phyloP scores from a whole-genome alignment of 2,888 invertebrate genomes.

The Cyrtodaria siliqua region DNA sequence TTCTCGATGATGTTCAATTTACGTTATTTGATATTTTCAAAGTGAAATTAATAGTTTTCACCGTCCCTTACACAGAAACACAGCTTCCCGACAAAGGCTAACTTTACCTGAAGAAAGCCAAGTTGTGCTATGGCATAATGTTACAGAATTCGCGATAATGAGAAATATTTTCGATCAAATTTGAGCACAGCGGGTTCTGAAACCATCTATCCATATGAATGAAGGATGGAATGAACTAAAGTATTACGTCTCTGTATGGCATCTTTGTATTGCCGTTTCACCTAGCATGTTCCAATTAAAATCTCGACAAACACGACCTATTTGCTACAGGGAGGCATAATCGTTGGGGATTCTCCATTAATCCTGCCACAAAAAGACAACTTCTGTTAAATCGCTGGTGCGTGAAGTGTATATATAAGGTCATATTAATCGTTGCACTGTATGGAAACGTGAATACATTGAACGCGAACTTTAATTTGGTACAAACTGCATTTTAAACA shows the following conservation, averaged over 20 bases:
- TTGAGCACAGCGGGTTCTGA: slow-evolving; percentile 15
- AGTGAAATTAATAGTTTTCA: slow-evolving; percentile 1
- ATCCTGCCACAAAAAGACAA: slow-evolving; percentile 22
- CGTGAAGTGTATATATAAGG: slow-evolving; percentile 28
- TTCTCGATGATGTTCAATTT: too few species aligned
- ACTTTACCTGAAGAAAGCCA: not conserved
- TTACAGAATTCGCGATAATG: slow-evolving; percentile 30
- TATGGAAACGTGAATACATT: slow-evolving; percentile 11
- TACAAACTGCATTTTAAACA: slow-evolving; percentile 44
- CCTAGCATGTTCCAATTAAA: slow-evolving; percentile 63
- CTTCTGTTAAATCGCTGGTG: slow-evolving; percentile 42
- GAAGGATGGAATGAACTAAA: slow-evolving; percentile 2
- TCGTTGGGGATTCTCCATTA: not conserved
- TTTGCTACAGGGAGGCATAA: slow-evolving; percentile 35
- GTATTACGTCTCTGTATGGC: not conserved
- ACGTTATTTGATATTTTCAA: not conserved
- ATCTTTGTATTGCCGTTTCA: slow-evolving; percentile 35
- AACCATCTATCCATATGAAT: slow-evolving; percentile 14
- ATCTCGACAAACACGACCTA: slow-evolving; percentile 48
- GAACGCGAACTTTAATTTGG: slow-evolving; percentile 29
- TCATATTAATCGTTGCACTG: slow-evolving; percentile 23
- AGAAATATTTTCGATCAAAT: slow-evolving; percentile 33
- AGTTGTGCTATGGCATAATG: slow-evolving; percentile 40
- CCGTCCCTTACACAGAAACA: not conserved
- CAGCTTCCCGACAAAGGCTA: not conserved